Evolutionary conservation across 2,797 vertebrate genomes (phyloP), one percentile per base, ranked within the genome.

Genomic region (Pagetopsis macropterus): DNA sequence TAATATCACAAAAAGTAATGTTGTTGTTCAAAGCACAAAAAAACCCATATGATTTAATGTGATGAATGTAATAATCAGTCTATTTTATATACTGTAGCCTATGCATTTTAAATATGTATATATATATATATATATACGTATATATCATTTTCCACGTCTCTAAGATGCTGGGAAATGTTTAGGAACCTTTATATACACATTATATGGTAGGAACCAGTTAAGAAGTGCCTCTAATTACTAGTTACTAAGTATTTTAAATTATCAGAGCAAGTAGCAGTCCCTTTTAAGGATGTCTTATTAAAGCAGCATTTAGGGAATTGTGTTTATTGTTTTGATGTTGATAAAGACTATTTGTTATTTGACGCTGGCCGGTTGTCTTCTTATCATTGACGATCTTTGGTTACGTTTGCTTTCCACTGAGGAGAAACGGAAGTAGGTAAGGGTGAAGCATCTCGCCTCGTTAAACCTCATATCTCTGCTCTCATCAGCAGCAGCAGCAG

Each of bases 371-470:
- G n/a, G 49, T 40, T 21, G 4, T 65, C 48, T 9, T 57, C 23
- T 17, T 0, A 1, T 0, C 10, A 54, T 70, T 50, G 52, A 84
- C 72, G 75, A 82, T 91, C 87, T 91, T 80, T 76, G 87, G 2
- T n/a, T 13, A 1, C 33, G 0, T n/a, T 9, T 3, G 9, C 41
- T 67, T 27, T 27, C 14, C 31, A 1, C 6, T 12, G 2, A 13
- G 5, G 37, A 17, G 23, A 59, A 70, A 11, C 85, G 83, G 87
- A 88, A 91, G 73, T 45, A 9, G 16, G 60, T 13, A 0, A 1
- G 81, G 85, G 85, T 71, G 82, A 69, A 10, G 31, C 87, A 54
- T 91, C 89, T 60, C 12, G 9, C 62, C 0, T 0, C 8, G 41
- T 19, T 31, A 1, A 2, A 4, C 40, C 40, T 17, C 4, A 27